These are phyloP conservation scores for Heteromormyrus szaboi DNA, from an alignment of 2,797 vertebrate species.

Conservation along the genomic window DNA sequence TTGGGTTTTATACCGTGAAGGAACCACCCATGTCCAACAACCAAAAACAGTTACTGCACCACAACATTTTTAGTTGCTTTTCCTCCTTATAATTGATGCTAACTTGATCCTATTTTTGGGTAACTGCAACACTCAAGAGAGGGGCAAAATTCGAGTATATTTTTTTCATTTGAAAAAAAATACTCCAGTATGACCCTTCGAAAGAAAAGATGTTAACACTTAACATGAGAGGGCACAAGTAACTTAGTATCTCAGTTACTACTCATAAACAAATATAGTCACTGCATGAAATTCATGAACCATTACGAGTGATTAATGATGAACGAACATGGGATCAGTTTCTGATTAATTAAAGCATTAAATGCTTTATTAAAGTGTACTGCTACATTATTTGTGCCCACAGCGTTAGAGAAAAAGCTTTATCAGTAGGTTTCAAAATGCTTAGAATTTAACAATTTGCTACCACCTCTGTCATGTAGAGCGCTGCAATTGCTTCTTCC, in stretches of 20 bases:
- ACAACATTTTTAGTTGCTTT: not conserved
- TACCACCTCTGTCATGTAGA: not conserved
- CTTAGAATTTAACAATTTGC: not conserved
- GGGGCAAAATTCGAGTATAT: not conserved
- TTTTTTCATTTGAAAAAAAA: not conserved
- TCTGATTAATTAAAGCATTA: not conserved
- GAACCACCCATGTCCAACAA: not conserved
- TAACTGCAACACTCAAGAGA: not conserved
- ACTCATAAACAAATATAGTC: not conserved
- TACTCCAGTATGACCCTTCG: not conserved
- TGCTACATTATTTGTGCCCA: not conserved
- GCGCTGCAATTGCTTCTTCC: not conserved
- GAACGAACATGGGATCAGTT: not conserved
- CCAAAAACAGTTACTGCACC: not conserved
- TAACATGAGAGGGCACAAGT: not conserved
- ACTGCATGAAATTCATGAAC: not conserved
- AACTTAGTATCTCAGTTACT: not conserved
- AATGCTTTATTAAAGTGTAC: not conserved
- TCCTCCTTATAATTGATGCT: not conserved
- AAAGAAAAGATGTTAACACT: not conserved
- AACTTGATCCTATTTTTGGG: not conserved
- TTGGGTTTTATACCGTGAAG: not conserved
- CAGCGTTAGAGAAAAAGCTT: not conserved
- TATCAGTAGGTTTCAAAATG: not conserved
- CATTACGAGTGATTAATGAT: not conserved